Percentiles rank a stretch among this genome's conserved stretches.
phyloP scores from a whole-genome alignment of 1,140 invertebrate species.

The Hermatobates lingyangjiaoensis region DNA sequence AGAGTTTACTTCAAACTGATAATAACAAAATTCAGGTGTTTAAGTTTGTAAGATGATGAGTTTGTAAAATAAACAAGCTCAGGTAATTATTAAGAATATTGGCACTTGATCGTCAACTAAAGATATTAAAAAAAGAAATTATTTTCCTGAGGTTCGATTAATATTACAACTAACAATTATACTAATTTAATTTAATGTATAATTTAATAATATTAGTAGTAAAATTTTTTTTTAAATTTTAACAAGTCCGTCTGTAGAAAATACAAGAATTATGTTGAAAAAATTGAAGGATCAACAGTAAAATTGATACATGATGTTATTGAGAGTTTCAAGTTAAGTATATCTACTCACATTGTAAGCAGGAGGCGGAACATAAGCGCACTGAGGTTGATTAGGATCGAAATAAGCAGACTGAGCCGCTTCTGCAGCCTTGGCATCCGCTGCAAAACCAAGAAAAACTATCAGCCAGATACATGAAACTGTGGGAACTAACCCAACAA shows the following conservation, averaged over 20 bases:
- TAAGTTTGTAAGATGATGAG: no score
- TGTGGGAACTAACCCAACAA: neutral
- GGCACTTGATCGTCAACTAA: no score
- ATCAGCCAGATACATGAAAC: neutral
- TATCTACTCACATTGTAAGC: constrained; percentile 50
- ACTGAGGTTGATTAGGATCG: constrained; percentile 62
- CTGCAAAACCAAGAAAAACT: constrained; percentile 9
- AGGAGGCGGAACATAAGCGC: constrained; percentile 68
- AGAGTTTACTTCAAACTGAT: no score
- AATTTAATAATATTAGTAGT: neutral
- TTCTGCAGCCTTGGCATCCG: constrained; percentile 66
- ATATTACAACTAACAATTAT: neutral
- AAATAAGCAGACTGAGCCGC: constrained; percentile 73
- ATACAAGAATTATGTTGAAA: neutral
- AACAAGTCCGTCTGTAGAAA: neutral
- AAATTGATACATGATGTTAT: neutral
- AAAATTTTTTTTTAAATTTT: neutral
- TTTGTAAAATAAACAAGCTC: no score
- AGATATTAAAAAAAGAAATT: no score
- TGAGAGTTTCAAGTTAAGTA: neutral
- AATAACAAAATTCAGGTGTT: no score
- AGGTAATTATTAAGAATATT: no score
- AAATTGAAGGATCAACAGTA: neutral
- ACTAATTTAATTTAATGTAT: neutral
- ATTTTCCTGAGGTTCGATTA: no score